phyloP scores from a whole-genome alignment of 2,113 vertebrate genomes.

The Nibea albiflora region DNA sequence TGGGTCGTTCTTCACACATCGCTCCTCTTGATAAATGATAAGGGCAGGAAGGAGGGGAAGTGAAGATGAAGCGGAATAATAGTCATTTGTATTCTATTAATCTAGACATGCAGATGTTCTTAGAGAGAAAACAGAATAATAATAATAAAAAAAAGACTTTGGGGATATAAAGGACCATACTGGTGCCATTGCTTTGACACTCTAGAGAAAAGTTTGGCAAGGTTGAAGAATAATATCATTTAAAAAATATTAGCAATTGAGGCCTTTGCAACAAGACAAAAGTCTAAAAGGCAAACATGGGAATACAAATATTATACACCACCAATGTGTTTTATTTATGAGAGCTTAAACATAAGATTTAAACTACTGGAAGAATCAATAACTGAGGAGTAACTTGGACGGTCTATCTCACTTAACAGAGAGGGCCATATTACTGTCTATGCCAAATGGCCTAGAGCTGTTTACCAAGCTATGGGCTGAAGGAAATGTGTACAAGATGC shows the following conservation, averaged over 20 bases:
- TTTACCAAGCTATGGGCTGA: slow-evolving; percentile 33
- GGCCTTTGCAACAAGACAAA: slow-evolving; percentile 12
- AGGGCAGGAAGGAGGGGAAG: slow-evolving; percentile 33
- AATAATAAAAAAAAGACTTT: not conserved
- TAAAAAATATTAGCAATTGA: slow-evolving; percentile 21
- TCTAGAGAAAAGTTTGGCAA: slow-evolving; percentile 30
- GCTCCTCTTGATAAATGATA: slow-evolving; percentile 57
- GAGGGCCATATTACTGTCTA: slow-evolving; percentile 7
- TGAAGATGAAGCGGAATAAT: slow-evolving; percentile 46
- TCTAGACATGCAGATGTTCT: slow-evolving; percentile 31
- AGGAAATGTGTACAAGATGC: slow-evolving; percentile 21
- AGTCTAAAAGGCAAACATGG: slow-evolving; percentile 19
- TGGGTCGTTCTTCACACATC: slow-evolving; percentile 50
- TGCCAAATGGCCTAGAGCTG: slow-evolving; percentile 36
- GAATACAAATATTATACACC: slow-evolving; percentile 31
- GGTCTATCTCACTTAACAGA: slow-evolving; percentile 47
- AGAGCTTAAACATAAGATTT: slow-evolving; percentile 35
- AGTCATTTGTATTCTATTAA: slow-evolving; percentile 65
- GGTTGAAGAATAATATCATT: slow-evolving; percentile 43
- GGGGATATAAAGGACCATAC: slow-evolving; percentile 19
- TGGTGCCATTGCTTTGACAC: slow-evolving; percentile 6
- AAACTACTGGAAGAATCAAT: slow-evolving; percentile 43
- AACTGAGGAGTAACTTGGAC: slow-evolving; percentile 25
- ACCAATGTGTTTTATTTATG: slow-evolving; percentile 41
- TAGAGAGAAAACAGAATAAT: slow-evolving; percentile 1